Evolutionary conservation across 2,797 vertebrate genomes (phyloP), one percentile per base, ranked within the genome.

Genomic region (Oreochromis mossambicus): DNA sequence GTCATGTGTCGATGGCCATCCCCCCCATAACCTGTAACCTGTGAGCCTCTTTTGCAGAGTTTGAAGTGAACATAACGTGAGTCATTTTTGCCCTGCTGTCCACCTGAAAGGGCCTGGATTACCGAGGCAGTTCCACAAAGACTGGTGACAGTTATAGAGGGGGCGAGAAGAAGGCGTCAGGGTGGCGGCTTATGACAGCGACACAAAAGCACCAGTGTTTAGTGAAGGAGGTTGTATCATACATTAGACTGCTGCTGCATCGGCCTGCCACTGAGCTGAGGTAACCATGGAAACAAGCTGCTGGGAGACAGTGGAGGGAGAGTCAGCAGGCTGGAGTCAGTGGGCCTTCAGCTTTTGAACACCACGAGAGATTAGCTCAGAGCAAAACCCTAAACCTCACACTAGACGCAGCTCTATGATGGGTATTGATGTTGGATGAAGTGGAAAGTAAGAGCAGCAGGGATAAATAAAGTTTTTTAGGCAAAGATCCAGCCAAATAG

Each of bases 211-310:
- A 63, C 82, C 58, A 79, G 91, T 93, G 91, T 91, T 94, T 91
- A 87, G 94, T 83, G 76, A 94, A 84, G 87, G 82, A 88, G 86
- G 86, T 82, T 93, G 93, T 89, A 92, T 93, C 87, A 86, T 92
- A 90, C 90, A 91, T 92, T 93, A 88, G 87, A 75, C 89, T 93
- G 90, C 88, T 87, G 91, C 95, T 85, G 92, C 91, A 93, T 92
- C 52, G 81, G 89, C 88, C 92, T 94, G 93, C 94, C 87, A 85
- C 85, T 82, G 94, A 95, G 93, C 92, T 79, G 89, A 84, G 83
- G 96, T 97, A 95, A 96, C 96, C 96, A 97, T 96, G 94, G 95
- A 91, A 97, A 97, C 96, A 96, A 91, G 92, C 92, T 94, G 93
- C 93, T 79, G 90, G 91, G 89, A 95, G 92, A 92, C 85, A 86